phyloP scores from a whole-genome alignment of 2,888 invertebrate species.

The Yponomeuta sedellus region DNA sequence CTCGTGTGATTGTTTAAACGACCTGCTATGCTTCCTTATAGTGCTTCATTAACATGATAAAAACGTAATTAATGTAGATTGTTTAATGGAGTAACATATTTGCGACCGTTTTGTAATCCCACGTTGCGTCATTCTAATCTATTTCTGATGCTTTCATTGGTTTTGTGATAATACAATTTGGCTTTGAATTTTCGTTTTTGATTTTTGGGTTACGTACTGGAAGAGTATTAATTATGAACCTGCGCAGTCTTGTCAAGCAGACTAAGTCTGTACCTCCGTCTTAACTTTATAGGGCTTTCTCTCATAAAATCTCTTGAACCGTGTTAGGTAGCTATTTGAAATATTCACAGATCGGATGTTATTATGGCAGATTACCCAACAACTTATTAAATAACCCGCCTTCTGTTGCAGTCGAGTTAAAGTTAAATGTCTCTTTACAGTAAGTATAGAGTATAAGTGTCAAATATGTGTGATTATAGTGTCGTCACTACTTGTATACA shows the following conservation, averaged over 20 bases:
- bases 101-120: slow-evolving; percentile 3
- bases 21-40: slow-evolving; percentile 6
- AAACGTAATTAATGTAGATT: neutral
- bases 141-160: neutral
- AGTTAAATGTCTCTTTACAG: too few species aligned
- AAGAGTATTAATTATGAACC: neutral
- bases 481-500: too few species aligned
- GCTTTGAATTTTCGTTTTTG: too few species aligned
- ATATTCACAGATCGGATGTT: too few species aligned
- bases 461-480: too few species aligned
- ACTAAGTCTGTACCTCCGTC: too few species aligned
- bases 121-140: neutral
- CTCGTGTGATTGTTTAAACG: neutral
- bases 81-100: neutral
- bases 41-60: neutral
- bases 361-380: too few species aligned
- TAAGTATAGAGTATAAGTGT: too few species aligned
- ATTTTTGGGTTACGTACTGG: too few species aligned
- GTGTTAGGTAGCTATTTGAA: neutral
- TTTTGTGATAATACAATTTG: neutral
- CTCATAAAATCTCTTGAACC: neutral
- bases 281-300: too few species aligned
- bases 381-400: too few species aligned
- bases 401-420: too few species aligned
- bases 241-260: neutral